Evolutionary conservation across 2,888 invertebrate species (phyloP).

Genomic region (Heliconius erato): DNA sequence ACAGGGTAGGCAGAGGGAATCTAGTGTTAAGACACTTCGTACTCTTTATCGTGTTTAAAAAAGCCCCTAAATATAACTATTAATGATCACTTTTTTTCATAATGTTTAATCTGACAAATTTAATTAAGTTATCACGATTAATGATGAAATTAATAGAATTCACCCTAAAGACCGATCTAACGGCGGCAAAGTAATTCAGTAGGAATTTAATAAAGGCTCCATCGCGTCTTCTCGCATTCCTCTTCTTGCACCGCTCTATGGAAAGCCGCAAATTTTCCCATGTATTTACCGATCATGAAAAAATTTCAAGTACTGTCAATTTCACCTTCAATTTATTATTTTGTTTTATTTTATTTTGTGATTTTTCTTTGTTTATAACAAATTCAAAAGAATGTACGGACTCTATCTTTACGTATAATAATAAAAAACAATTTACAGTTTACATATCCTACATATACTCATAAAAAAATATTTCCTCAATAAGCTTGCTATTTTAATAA

Average conservation of each 20-base stretch:
- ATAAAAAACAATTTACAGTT: no score
- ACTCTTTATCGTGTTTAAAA: no score
- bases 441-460: no score
- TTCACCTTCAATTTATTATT: slow-evolving; percentile 4
- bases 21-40: no score
- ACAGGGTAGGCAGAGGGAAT: no score
- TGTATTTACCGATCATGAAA: slow-evolving; percentile 39
- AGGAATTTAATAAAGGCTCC: slow-evolving; percentile 76
- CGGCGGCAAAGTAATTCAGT: slow-evolving; percentile 56
- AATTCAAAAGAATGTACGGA: no score
- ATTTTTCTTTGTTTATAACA: no score
- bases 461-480: no score
- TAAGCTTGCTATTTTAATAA: no score
- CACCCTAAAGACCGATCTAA: slow-evolving; percentile 30
- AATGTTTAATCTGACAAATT: background rate
- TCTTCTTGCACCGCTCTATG: slow-evolving; percentile 56
- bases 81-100: background rate
- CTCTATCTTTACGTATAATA: no score
- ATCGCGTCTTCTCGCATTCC: slow-evolving; percentile 51
- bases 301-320: slow-evolving; percentile 43
- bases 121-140: slow-evolving; percentile 39
- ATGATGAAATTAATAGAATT: slow-evolving; percentile 51
- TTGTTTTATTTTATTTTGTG: background rate
- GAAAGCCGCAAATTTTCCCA: slow-evolving; percentile 60
- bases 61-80: no score